These are phyloP conservation scores for Regulus satrapa DNA, from an alignment of 2,113 vertebrate genomes.

Conservation along the genomic window DNA sequence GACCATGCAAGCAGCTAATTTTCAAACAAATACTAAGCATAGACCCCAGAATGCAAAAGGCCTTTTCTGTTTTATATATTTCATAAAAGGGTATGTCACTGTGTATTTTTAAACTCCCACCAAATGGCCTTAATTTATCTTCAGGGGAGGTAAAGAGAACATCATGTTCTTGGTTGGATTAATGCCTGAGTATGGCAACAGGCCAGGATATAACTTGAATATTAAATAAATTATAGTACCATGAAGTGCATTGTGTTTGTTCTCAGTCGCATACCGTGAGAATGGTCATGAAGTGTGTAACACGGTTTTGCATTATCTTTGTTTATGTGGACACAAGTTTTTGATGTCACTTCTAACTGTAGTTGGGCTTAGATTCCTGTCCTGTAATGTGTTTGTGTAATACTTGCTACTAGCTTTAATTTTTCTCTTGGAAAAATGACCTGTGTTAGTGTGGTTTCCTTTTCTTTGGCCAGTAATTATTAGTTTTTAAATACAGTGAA, in stretches of 20 bases:
- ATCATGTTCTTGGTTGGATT: background rate
- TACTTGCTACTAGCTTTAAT: background rate
- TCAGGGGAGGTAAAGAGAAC: background rate
- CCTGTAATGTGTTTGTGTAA: background rate
- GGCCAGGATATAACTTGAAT: background rate
- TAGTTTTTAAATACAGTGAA: background rate
- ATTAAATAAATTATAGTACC: background rate
- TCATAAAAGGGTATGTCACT: background rate
- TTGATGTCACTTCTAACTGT: background rate
- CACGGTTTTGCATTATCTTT: fast-evolving
- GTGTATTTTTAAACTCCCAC: background rate
- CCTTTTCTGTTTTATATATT: background rate
- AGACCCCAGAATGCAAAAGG: background rate
- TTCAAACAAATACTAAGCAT: background rate
- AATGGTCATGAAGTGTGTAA: background rate
- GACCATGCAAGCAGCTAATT: background rate
- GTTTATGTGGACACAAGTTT: background rate
- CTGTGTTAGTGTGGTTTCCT: background rate
- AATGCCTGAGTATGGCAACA: background rate
- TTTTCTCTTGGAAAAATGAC: background rate
- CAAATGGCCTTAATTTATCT: background rate
- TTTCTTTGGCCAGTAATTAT: background rate
- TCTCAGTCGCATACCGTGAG: background rate
- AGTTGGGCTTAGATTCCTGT: background rate
- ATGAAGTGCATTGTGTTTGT: background rate